Evolutionary conservation across 2,797 vertebrate species (phyloP).

Genomic region (Melanotaenia trifasciata): DNA sequence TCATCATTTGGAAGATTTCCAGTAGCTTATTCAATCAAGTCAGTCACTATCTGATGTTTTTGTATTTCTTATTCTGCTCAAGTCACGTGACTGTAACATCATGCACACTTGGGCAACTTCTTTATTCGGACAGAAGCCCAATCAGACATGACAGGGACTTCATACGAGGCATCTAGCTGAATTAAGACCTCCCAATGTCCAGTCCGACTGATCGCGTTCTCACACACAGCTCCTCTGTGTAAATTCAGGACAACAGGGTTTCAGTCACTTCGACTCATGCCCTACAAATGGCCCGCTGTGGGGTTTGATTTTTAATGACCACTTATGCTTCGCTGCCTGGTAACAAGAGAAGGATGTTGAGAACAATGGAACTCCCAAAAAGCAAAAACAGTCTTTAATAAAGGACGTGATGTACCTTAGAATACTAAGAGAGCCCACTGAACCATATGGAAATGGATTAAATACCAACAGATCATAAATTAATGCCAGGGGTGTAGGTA

Average conservation of each 20-base stretch:
- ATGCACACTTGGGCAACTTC: neutral
- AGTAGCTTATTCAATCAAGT: neutral
- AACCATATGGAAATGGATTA: slow-evolving; percentile 59
- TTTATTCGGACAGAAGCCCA: neutral
- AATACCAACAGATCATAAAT: slow-evolving; percentile 52
- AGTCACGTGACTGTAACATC: neutral
- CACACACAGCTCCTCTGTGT: slow-evolving; percentile 12
- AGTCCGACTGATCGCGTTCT: slow-evolving; percentile 4
- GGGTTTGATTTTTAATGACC: slow-evolving; percentile 45
- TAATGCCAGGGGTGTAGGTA: slow-evolving; percentile 51
- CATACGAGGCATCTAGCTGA: neutral
- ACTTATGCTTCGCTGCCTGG: slow-evolving; percentile 21
- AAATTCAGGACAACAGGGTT: slow-evolving; percentile 5
- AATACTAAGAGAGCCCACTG: slow-evolving; percentile 21
- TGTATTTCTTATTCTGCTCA: neutral
- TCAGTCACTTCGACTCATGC: slow-evolving; percentile 12
- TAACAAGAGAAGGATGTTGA: slow-evolving; percentile 26
- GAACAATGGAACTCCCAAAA: slow-evolving; percentile 46
- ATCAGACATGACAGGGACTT: slow-evolving; percentile 7
- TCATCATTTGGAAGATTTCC: neutral
- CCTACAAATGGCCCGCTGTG: slow-evolving; percentile 20
- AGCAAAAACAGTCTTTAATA: slow-evolving; percentile 32
- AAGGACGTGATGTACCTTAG: slow-evolving; percentile 26
- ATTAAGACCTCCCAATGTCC: slow-evolving; percentile 2
- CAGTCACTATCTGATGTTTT: neutral